Conservation (phyloP, 2,888 invertebrate species). For the Polyploca ridens region DNA sequence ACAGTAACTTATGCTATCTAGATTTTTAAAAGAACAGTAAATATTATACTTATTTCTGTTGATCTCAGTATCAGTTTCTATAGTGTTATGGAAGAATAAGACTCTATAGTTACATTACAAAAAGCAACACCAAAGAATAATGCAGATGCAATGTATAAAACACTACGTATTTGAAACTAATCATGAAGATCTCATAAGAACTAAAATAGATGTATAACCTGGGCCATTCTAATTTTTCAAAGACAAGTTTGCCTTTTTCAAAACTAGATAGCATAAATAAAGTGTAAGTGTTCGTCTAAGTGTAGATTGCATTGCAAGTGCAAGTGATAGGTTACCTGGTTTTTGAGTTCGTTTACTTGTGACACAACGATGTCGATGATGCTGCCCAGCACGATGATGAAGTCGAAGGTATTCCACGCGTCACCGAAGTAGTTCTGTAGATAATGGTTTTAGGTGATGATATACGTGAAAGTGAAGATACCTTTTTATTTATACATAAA, state of each 20-base stretch:
- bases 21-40: constrained; percentile 42
- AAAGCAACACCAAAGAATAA: too few species aligned
- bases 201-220: too few species aligned
- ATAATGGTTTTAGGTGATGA: neutral
- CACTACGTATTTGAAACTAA: too few species aligned
- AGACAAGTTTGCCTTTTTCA: constrained; percentile 32
- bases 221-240: neutral
- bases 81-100: too few species aligned
- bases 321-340: constrained; percentile 68
- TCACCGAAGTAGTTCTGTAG: constrained; percentile 97
- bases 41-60: neutral
- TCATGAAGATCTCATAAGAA: too few species aligned
- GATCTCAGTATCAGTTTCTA: too few species aligned
- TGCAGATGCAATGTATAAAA: too few species aligned
- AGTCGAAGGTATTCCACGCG: constrained; percentile 99
- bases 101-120: too few species aligned
- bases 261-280: constrained; percentile 33
- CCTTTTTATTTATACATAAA: too few species aligned
- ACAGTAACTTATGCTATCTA: constrained; percentile 66
- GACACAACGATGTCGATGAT: constrained; percentile 99
- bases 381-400: constrained; percentile 97
- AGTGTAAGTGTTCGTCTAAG: constrained; percentile 31
- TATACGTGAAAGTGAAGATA: neutral
- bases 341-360: constrained; percentile 95
- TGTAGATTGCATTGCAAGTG: constrained; percentile 26